Conservation (phyloP, 64 coral and sea anemone genomes). For the Platygyra sinensis region DNA sequence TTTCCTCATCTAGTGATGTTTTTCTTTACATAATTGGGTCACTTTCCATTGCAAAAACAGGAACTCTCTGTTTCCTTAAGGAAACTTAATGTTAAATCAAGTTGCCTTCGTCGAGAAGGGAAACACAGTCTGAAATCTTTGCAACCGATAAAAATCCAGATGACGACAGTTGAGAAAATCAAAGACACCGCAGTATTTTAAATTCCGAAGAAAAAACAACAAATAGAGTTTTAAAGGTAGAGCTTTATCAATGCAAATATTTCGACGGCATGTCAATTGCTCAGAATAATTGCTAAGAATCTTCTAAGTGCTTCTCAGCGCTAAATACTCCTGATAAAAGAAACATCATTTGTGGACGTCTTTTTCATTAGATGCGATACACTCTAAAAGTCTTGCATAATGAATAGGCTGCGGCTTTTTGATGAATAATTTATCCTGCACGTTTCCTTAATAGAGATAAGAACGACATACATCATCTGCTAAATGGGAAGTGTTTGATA, state of each 20-base stretch:
- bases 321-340: neutral
- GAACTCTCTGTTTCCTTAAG: neutral
- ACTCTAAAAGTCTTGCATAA: conserved; percentile 1
- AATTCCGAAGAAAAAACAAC: neutral
- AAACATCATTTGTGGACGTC: neutral
- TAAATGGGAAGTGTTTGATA: neutral
- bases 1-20: no score
- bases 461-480: conserved; percentile 9
- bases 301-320: neutral
- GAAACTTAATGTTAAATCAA: neutral
- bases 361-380: conserved; percentile 2
- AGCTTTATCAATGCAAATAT: neutral
- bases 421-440: neutral
- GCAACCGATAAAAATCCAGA: neutral
- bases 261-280: neutral
- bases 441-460: conserved; percentile 10
- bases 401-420: neutral
- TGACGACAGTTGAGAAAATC: neutral
- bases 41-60: neutral
- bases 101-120: neutral
- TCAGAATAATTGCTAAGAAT: neutral
- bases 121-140: neutral
- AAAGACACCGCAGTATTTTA: neutral
- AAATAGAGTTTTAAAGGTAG: neutral
- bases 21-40: neutral